A percentile compares a stretch with the other conserved stretches of the same genome.
Conservation (phyloP, 2,888 invertebrate genomes). For the Neoaliturus tenellus region DNA sequence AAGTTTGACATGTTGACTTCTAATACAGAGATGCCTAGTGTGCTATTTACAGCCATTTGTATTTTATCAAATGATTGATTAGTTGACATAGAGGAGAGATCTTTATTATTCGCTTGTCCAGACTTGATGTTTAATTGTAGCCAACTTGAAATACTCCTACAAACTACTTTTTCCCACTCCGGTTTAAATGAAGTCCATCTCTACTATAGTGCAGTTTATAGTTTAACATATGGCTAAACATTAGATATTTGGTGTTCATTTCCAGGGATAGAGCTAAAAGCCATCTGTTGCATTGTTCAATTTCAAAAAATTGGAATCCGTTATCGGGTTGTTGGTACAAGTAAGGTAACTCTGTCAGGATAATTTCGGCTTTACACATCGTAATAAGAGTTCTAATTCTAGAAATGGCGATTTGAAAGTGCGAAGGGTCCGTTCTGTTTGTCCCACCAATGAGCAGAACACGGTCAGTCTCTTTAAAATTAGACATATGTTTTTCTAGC, state of each 20-base stretch:
- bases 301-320: background rate
- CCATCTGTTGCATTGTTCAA: background rate
- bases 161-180: background rate
- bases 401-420: background rate
- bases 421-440: background rate
- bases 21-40: background rate
- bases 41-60: background rate
- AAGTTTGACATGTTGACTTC: background rate
- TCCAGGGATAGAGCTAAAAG: background rate
- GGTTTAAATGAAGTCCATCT: conserved; percentile 14
- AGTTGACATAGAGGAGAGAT: background rate
- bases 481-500: background rate
- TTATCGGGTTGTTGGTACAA: background rate
- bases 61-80: background rate
- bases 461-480: background rate
- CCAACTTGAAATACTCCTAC: background rate
- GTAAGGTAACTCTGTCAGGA: background rate
- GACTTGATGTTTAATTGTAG: background rate
- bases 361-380: background rate
- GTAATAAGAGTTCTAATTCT: background rate
- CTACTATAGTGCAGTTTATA: background rate
- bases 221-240: background rate
- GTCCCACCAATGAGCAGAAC: background rate
- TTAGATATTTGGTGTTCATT: background rate
- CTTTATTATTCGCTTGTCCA: background rate